A percentile compares a stretch with the other conserved stretches of the same genome.
Conservation (phyloP, 1,140 invertebrate genomes). For the Drosophila malerkotliana region DNA sequence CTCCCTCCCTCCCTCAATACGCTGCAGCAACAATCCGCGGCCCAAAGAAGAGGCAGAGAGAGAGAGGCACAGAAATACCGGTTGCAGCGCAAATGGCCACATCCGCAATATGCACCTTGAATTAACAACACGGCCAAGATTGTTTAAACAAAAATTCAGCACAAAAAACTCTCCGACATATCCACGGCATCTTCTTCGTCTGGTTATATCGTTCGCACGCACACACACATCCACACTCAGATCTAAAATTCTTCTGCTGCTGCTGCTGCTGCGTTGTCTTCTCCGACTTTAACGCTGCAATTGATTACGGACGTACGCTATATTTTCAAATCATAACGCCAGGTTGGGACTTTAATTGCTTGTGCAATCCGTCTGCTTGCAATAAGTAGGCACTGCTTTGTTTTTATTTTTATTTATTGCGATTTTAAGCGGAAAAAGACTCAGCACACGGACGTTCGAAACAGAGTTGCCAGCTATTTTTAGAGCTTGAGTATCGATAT, state of each 20-base stretch:
- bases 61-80: constrained; percentile 56
- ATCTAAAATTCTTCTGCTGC: constrained; percentile 74
- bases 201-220: constrained; percentile 65
- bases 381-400: constrained; percentile 47
- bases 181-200: constrained; percentile 65
- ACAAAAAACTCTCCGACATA: constrained; percentile 38
- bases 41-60: constrained; percentile 38
- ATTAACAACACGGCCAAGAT: constrained; percentile 73
- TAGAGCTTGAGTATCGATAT: too few species aligned
- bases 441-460: constrained; percentile 14
- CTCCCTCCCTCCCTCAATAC: neutral
- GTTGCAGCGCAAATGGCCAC: constrained; percentile 72
- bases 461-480: neutral
- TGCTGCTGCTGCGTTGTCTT: constrained; percentile 65
- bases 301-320: constrained; percentile 42
- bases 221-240: constrained; percentile 42
- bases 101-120: constrained; percentile 73
- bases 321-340: constrained; percentile 58
- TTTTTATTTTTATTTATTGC: constrained; percentile 25
- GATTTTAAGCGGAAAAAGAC: constrained; percentile 40
- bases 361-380: constrained; percentile 31
- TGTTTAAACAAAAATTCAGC: constrained; percentile 72
- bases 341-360: constrained; percentile 19
- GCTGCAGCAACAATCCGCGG: constrained; percentile 47
- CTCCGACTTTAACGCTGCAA: constrained; percentile 14